Evolutionary conservation across 2,888 invertebrate species (phyloP).

Genomic region (Linnaemya tessellans): DNA sequence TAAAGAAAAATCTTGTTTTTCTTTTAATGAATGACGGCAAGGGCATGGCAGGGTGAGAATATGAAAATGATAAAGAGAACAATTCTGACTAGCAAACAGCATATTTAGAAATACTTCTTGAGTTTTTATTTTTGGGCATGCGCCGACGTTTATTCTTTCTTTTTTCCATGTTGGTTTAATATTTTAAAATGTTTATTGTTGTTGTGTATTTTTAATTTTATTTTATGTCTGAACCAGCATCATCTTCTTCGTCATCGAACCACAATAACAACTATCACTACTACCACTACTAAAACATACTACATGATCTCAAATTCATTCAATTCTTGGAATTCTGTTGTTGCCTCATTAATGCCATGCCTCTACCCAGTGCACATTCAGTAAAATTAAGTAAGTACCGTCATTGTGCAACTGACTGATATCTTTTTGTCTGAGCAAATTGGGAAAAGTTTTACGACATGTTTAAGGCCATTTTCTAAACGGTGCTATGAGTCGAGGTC

Average conservation of each 20-base stretch:
- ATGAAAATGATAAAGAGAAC: slow-evolving; percentile 5
- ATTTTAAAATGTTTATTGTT: slow-evolving; percentile 50
- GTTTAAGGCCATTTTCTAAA: no score
- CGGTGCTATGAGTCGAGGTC: no score
- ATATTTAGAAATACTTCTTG: slow-evolving; percentile 53
- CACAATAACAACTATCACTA: slow-evolving; percentile 31
- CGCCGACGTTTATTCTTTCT: slow-evolving; percentile 62
- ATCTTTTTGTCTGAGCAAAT: no score
- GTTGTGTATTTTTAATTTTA: slow-evolving; percentile 31
- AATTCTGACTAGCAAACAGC: slow-evolving; percentile 7
- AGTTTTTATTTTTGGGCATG: slow-evolving; percentile 65
- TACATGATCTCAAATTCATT: slow-evolving; percentile 64
- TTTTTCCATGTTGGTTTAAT: slow-evolving; percentile 28
- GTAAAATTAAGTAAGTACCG: not conserved
- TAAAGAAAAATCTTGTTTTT: slow-evolving; percentile 35
- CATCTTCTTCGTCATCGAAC: slow-evolving; percentile 61
- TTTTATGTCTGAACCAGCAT: slow-evolving; percentile 53
- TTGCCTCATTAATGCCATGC: slow-evolving; percentile 48
- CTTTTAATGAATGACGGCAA: not conserved
- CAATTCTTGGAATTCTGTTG: slow-evolving; percentile 67
- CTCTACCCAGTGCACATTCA: not conserved
- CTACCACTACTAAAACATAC: slow-evolving; percentile 5
- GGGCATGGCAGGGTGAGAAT: not conserved
- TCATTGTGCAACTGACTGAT: not conserved
- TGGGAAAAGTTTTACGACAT: no score